phyloP scores from a whole-genome alignment of 2,888 invertebrate species.

The Ormyrus thymus region DNA sequence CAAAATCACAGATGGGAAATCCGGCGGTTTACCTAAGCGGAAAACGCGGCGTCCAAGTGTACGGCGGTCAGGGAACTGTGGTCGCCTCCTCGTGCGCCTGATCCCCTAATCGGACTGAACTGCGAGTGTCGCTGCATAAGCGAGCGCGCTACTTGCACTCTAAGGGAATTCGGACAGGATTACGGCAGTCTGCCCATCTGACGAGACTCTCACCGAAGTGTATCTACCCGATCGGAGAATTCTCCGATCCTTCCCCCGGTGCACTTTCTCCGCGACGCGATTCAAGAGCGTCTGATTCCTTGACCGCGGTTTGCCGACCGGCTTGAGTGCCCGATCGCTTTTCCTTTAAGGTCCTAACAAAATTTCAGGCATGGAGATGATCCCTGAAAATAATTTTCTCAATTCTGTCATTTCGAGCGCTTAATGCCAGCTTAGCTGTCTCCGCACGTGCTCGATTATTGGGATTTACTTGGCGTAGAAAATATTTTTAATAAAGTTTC shows the following conservation, averaged over 20 bases:
- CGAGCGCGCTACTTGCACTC: not conserved
- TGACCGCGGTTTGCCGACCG: no score
- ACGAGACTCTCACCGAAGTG: not conserved
- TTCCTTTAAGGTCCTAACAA: no score
- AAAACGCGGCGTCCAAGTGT: not conserved
- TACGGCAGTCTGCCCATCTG: not conserved
- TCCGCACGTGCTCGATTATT: no score
- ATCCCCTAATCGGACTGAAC: slow-evolving; percentile 40
- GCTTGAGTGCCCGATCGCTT: no score
- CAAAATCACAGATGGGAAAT: slow-evolving; percentile 45
- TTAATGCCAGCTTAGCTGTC: no score
- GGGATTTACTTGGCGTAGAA: no score
- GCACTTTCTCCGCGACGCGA: no score
- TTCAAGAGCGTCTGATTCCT: no score
- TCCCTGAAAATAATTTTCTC: no score
- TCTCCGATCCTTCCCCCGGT: not conserved
- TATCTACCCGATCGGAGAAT: not conserved
- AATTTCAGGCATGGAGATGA: no score
- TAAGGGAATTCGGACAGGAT: not conserved
- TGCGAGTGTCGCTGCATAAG: slow-evolving; percentile 40
- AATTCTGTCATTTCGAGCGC: no score
- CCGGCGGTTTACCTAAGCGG: slow-evolving; percentile 6
- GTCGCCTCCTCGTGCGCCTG: slow-evolving; percentile 5
- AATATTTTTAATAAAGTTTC: no score
- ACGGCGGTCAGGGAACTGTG: not conserved